Evolutionary conservation across 2,888 invertebrate genomes (phyloP).

Genomic region (Megaustenia siamemsis): DNA sequence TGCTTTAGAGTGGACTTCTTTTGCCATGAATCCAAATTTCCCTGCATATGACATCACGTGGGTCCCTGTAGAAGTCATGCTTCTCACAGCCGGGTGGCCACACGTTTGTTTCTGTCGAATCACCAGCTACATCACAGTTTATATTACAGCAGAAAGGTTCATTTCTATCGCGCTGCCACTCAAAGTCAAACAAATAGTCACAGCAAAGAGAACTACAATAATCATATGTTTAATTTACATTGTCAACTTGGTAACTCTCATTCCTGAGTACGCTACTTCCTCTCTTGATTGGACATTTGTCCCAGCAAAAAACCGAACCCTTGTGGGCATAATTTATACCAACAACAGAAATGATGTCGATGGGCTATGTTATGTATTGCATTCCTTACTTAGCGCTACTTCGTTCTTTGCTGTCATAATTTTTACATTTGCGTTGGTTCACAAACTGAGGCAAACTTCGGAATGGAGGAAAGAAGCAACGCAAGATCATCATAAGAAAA

Average conservation of each 20-base stretch:
- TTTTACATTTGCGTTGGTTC: background rate
- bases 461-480: background rate
- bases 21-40: constrained; percentile 10
- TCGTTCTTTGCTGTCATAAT: constrained; percentile 11
- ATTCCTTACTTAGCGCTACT: background rate
- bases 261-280: constrained; percentile 18
- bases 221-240: background rate
- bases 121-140: constrained; percentile 31
- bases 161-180: constrained; percentile 16
- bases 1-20: constrained; percentile 10
- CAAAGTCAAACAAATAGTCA: constrained; percentile 24
- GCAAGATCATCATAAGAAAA: background rate
- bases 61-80: background rate
- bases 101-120: constrained; percentile 36
- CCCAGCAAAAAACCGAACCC: background rate
- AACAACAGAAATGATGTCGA: background rate
- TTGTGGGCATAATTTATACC: background rate
- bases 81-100: constrained; percentile 10
- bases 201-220: background rate
- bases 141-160: constrained; percentile 31
- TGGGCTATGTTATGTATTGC: background rate
- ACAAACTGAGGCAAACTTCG: background rate
- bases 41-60: background rate
- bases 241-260: background rate
- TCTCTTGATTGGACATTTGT: background rate